phyloP scores from a whole-genome alignment of 2,797 vertebrate species.

The Sylvilagus floridanus region DNA sequence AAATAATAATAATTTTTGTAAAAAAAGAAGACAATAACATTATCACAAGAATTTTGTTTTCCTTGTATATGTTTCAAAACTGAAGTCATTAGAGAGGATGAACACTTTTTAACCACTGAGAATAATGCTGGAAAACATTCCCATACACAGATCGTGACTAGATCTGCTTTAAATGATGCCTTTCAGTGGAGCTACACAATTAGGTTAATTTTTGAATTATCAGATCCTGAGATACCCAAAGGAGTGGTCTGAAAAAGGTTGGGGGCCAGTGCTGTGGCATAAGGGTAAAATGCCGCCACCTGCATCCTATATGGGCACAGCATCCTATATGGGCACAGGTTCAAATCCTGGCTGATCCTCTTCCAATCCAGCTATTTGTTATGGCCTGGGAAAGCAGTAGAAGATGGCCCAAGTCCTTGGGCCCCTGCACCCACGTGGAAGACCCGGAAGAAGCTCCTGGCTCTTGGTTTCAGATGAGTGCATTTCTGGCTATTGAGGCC shows the following conservation, averaged over 20 bases:
- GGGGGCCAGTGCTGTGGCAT: too few relatives aligned
- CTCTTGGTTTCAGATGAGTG: too few relatives aligned
- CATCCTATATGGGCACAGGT: too few relatives aligned
- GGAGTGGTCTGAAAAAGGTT: neutral
- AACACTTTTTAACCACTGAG: slow-evolving; percentile 34
- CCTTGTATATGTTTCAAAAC: slow-evolving; percentile 51
- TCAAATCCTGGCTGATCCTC: too few relatives aligned
- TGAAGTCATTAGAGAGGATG: slow-evolving; percentile 35
- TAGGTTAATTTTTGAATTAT: neutral
- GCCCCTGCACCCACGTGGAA: too few relatives aligned
- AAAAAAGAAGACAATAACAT: slow-evolving; percentile 38
- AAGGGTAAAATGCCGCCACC: too few relatives aligned
- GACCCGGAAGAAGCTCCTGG: too few relatives aligned
- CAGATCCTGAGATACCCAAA: neutral
- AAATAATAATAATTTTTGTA: neutral
- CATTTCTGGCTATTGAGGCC: too few relatives aligned
- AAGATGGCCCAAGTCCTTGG: too few relatives aligned
- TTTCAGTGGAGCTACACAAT: neutral
- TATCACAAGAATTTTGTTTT: slow-evolving; percentile 26
- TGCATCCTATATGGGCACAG: too few relatives aligned
- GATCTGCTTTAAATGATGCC: neutral
- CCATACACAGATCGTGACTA: neutral
- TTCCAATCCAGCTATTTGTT: too few relatives aligned
- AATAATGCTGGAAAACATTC: slow-evolving; percentile 53
- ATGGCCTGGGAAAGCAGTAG: too few relatives aligned